phyloP scores from a whole-genome alignment of 2,888 invertebrate species.

The Lottia gigantea region DNA sequence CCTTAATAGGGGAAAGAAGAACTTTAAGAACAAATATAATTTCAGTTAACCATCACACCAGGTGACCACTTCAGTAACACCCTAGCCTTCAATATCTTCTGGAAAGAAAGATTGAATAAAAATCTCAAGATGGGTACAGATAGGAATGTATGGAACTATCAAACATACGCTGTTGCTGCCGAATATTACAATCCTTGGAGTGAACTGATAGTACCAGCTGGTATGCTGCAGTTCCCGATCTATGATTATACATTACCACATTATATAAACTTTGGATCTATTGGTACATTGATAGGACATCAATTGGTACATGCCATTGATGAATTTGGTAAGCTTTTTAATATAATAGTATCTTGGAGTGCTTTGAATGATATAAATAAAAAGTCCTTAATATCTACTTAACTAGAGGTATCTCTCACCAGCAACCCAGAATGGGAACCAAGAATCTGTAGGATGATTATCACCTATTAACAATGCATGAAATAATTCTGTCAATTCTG shows the following conservation, averaged over 20 bases:
- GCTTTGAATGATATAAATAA: no score
- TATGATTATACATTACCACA: slow-evolving; percentile 52
- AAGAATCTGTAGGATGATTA: no score
- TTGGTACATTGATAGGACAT: slow-evolving; percentile 54
- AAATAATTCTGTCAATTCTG: no score
- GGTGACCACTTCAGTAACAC: slow-evolving; percentile 72
- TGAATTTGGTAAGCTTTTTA: slow-evolving; percentile 47
- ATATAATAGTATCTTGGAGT: no score
- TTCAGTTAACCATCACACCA: slow-evolving; percentile 71
- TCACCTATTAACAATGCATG: no score
- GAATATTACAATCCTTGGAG: slow-evolving; percentile 54
- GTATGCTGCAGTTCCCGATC: slow-evolving; percentile 58
- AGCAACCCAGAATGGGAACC: no score
- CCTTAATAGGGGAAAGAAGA: no score
- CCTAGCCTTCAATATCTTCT: slow-evolving; percentile 69
- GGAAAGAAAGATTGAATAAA: slow-evolving; percentile 58
- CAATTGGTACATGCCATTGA: slow-evolving; percentile 54
- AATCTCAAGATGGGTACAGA: slow-evolving; percentile 37
- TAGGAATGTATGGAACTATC: slow-evolving; percentile 41
- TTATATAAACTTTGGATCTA: slow-evolving; percentile 57
- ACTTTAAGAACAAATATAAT: no score
- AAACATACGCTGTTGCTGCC: slow-evolving; percentile 44
- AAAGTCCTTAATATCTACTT: no score
- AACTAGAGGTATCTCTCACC: no score
- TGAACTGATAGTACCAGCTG: slow-evolving; percentile 58